These are phyloP conservation scores for Furnarius figulus DNA, from an alignment of 2,113 vertebrate genomes.

Conservation along the genomic window DNA sequence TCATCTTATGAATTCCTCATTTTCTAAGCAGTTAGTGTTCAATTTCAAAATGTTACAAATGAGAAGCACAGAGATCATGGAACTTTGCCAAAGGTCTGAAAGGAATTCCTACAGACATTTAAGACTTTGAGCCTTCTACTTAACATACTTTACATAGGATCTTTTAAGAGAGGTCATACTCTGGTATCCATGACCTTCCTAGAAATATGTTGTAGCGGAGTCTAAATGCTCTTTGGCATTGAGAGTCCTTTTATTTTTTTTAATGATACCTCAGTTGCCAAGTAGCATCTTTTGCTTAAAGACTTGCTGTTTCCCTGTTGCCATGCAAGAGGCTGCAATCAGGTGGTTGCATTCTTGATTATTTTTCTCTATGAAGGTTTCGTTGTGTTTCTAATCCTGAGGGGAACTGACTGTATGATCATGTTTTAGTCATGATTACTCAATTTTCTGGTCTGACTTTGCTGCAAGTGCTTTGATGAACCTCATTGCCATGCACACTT, in stretches of 20 bases:
- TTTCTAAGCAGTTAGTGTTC: neutral
- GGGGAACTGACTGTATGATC: neutral
- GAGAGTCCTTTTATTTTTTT: neutral
- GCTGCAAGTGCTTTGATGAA: neutral
- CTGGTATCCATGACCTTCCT: neutral
- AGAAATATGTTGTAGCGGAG: neutral
- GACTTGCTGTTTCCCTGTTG: neutral
- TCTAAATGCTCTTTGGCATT: neutral
- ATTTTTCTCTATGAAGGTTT: neutral
- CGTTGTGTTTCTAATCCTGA: constrained; percentile 13
- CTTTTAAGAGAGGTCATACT: neutral
- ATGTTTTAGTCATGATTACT: constrained; percentile 28
- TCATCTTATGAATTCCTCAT: neutral
- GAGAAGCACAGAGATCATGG: neutral
- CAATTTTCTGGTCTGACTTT: neutral
- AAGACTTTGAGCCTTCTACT: neutral
- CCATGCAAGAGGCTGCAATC: neutral
- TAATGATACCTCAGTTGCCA: constrained; percentile 21
- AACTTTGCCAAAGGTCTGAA: neutral
- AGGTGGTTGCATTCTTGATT: neutral
- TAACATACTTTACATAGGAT: neutral
- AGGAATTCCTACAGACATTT: neutral
- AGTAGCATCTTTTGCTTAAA: neutral
- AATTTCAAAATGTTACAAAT: neutral
- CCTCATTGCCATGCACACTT: neutral